phyloP scores from a whole-genome alignment of 1,140 invertebrate species.

The Drosophila kepulauana region DNA sequence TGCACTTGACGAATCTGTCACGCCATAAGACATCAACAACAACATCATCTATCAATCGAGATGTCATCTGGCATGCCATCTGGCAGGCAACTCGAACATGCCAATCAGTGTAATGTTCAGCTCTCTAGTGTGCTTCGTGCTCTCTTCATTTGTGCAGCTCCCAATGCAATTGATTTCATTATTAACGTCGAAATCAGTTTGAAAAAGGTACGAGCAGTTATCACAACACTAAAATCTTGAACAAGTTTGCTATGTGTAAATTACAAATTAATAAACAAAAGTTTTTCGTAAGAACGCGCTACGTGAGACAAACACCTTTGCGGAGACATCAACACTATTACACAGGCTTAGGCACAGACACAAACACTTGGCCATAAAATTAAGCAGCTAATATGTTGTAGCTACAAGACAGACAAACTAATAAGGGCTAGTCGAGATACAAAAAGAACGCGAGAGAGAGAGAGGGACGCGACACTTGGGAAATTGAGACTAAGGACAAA shows the following conservation, averaged over 20 bases:
- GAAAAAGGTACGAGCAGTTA: neutral
- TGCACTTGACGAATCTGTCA: conserved; percentile 69
- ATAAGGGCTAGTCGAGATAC: conserved; percentile 42
- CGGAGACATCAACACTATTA: conserved; percentile 4
- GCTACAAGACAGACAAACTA: conserved; percentile 62
- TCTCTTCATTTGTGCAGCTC: conserved; percentile 4
- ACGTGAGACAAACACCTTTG: conserved; percentile 32
- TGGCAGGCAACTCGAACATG: conserved; percentile 6
- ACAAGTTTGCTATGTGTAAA: conserved; percentile 34
- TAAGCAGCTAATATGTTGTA: conserved; percentile 81
- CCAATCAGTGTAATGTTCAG: conserved; percentile 21
- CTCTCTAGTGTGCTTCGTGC: neutral
- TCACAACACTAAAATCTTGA: conserved; percentile 26
- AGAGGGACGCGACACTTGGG: conserved; percentile 2
- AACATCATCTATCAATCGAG: conserved; percentile 36
- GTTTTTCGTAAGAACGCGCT: conserved; percentile 55
- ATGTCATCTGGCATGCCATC: conserved; percentile 22
- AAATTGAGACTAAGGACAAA: conserved; percentile 42
- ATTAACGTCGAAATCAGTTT: conserved; percentile 14
- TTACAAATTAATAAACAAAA: conserved; percentile 81
- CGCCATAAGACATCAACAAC: conserved; percentile 31
- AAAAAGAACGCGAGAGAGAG: neutral
- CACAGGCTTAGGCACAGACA: conserved; percentile 1
- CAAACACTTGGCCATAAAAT: conserved; percentile 54
- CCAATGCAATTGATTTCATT: conserved; percentile 4